Percentiles rank a stretch among this genome's conserved stretches.
These are phyloP conservation scores for Bombus sibiricus DNA, from an alignment of 1,140 invertebrate species.

Conservation along the genomic window DNA sequence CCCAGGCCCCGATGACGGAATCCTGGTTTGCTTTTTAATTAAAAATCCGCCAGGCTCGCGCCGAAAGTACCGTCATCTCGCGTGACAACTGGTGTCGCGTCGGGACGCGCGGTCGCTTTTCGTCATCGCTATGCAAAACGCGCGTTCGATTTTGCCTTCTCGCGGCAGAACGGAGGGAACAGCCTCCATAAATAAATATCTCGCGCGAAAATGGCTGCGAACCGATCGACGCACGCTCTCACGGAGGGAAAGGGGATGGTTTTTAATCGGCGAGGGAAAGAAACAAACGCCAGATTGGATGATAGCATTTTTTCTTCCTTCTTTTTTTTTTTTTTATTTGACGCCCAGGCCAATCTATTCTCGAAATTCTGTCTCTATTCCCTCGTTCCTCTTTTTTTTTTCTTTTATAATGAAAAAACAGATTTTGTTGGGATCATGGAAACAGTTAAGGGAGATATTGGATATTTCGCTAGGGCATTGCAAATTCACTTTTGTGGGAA, in stretches of 20 bases:
- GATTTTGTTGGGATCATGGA: slow-evolving; percentile 9
- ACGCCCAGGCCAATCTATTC: slow-evolving; percentile 4
- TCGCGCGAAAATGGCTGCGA: slow-evolving; percentile 30
- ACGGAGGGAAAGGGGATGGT: background rate
- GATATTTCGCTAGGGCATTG: background rate
- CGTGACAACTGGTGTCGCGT: slow-evolving; percentile 34
- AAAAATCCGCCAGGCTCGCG: slow-evolving; percentile 51
- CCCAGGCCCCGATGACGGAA: background rate
- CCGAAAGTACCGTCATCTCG: slow-evolving; percentile 50
- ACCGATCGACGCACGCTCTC: background rate
- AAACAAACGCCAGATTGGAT: slow-evolving; percentile 3
- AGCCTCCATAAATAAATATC: slow-evolving; percentile 44
- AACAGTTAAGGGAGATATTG: background rate
- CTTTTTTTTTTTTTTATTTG: background rate
- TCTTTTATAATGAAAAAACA: background rate
- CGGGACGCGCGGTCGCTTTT: slow-evolving; percentile 4
- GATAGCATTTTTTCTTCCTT: background rate
- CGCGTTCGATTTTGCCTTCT: slow-evolving; percentile 40
- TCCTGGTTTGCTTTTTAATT: slow-evolving; percentile 58
- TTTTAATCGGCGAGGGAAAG: slow-evolving; percentile 34
- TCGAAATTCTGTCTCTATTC: background rate
- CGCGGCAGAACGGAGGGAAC: background rate
- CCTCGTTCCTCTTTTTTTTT: background rate
- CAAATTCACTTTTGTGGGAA: background rate
- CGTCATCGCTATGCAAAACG: slow-evolving; percentile 50